Evolutionary conservation across 2,113 vertebrate genomes (phyloP), one percentile per base, ranked within the genome.

Genomic region (Spea bombifrons): DNA sequence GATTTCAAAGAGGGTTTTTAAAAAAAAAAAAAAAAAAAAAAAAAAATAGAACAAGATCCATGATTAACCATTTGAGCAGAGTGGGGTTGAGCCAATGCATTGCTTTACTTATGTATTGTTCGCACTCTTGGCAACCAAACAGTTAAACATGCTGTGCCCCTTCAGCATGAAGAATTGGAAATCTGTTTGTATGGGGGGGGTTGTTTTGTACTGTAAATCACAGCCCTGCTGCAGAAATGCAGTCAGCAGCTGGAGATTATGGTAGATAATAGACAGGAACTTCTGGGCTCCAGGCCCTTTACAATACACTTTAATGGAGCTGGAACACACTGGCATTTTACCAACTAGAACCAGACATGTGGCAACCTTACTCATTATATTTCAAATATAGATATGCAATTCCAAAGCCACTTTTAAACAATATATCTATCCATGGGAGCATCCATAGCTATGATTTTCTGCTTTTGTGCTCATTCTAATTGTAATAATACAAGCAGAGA

Each of bases 111-210:
- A 59, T 59, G 55, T 12, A 59, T 59, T 7, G 10, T 13, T 8
- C 4, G 15, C 55, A 2, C 55, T 59, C 15, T 10, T 13, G 10
- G 55, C 55, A 59, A 9, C 55, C 12, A 59, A 59, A 59, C 55
- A 1, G 55, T 59, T 59, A 59, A 2, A 13, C 55, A 9, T 59
- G 55, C 55, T 59, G 55, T 78, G 69, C 59, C 71, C 53, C 69
- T 50, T 17, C 13, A 66, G 75, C 59, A 71, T 73, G 77, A 86
- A 81, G 82, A 86, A 83, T 76, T 78, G 70, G 75, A 83, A 87
- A 86, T 90, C 77, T 75, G 48, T 81, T 76, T 83, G 55, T 9
- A 59, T 9, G 55, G 55, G 55, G 55, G 50, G 75, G 84, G n/a
- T n/a, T 5, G 53, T 47, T 66, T 59, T 66, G 84, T 71, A 68